Percentiles rank a stretch among this genome's conserved stretches.
Evolutionary conservation across 2,888 invertebrate genomes (phyloP).

Genomic region (Cephus runcator): DNA sequence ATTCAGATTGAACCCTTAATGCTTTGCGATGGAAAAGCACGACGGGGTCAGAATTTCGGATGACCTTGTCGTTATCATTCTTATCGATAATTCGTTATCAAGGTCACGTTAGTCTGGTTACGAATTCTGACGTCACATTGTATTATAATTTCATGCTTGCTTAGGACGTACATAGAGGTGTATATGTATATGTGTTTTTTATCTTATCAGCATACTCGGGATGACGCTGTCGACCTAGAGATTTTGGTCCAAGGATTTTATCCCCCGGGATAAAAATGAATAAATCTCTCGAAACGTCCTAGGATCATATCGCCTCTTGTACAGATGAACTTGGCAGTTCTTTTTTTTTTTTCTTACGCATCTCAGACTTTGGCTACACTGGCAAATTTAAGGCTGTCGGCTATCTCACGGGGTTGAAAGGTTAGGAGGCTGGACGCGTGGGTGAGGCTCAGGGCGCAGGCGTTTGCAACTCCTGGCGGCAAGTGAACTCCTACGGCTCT

Average conservation of each 20-base stretch:
- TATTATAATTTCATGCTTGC: too few species aligned
- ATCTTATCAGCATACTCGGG: too few species aligned
- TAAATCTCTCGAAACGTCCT: too few species aligned
- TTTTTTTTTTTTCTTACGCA: too few species aligned
- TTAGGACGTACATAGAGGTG: too few species aligned
- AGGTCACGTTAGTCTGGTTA: too few species aligned
- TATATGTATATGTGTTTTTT: too few species aligned
- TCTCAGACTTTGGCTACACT: background rate
- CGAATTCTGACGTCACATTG: too few species aligned
- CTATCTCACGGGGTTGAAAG: background rate
- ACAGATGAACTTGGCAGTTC: background rate
- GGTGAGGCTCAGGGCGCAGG: slow-evolving; percentile 44
- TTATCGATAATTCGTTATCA: background rate
- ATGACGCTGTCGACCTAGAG: too few species aligned
- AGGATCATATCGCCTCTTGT: background rate
- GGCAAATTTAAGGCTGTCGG: background rate
- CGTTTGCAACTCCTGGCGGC: slow-evolving; percentile 46
- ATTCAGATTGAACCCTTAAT: background rate
- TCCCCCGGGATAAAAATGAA: too few species aligned
- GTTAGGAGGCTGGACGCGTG: background rate
- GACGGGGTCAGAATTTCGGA: background rate
- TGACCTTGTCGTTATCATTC: too few species aligned
- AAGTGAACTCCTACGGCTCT: slow-evolving; percentile 42
- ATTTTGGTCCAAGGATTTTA: too few species aligned
- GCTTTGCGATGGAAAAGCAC: background rate